Conservation (phyloP, 2,888 invertebrate species). For the Cyrtodaria siliqua region DNA sequence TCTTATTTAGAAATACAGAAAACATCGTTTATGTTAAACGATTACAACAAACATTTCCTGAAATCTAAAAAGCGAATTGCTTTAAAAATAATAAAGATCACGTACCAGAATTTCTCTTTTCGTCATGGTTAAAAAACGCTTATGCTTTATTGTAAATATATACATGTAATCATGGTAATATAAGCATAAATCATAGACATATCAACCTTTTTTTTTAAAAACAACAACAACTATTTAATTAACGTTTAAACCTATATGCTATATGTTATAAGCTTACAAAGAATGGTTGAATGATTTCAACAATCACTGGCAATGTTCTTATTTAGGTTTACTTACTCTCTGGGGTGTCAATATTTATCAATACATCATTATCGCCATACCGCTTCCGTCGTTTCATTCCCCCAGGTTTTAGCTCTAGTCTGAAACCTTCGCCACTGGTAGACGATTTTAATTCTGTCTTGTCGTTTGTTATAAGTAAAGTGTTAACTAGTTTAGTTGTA, state of each 20-base stretch:
- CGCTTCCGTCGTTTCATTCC: slow-evolving; percentile 21
- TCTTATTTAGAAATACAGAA: slow-evolving; percentile 38
- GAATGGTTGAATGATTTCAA: no score
- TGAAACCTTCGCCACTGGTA: slow-evolving; percentile 50
- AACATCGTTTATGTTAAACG: no score
- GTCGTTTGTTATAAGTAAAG: slow-evolving; percentile 37
- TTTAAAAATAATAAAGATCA: background rate
- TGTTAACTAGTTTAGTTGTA: slow-evolving; percentile 48
- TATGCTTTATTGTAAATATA: background rate
- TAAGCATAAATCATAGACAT: no score
- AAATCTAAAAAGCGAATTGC: background rate
- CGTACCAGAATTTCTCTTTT: background rate
- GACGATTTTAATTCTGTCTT: slow-evolving; percentile 45
- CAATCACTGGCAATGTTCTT: no score
- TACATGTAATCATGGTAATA: background rate
- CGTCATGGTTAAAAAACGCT: background rate
- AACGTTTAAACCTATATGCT: no score
- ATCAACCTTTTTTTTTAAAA: no score
- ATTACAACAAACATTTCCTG: background rate
- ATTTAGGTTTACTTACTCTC: no score
- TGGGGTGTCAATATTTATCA: background rate
- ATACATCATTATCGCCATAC: background rate
- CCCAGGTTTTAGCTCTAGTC: slow-evolving; percentile 10
- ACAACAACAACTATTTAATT: no score
- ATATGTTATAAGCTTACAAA: no score